A percentile compares a stretch with the other conserved stretches of the same genome.
phyloP scores from a whole-genome alignment of 2,797 vertebrate genomes.

The Amphiprion clarkii region DNA sequence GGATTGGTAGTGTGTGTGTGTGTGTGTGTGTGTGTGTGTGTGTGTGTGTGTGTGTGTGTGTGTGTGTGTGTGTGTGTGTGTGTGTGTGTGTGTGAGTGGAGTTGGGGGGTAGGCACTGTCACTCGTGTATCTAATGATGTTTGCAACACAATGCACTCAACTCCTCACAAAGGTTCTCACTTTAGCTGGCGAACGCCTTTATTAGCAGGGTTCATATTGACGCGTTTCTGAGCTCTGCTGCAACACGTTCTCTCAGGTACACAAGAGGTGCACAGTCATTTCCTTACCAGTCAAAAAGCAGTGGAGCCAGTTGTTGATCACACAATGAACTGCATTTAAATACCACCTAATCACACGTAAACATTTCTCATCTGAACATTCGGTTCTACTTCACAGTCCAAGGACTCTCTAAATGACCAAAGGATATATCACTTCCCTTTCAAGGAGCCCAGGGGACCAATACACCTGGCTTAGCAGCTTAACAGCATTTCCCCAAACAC shows the following conservation, averaged over 20 bases:
- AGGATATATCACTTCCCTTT: constrained; percentile 85
- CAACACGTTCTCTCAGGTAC: constrained; percentile 5
- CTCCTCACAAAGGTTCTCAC: constrained; percentile 53
- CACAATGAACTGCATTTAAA: constrained; percentile 25
- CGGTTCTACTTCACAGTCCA: constrained; percentile 52
- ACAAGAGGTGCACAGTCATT: not conserved
- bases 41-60: constrained; percentile 28
- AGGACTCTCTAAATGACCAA: constrained; percentile 71
- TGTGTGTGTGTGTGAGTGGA: constrained; percentile 11
- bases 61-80: constrained; percentile 32
- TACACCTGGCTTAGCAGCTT: constrained; percentile 89
- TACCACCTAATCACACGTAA: constrained; percentile 12
- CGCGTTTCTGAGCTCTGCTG: not conserved
- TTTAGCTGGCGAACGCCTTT: constrained; percentile 56
- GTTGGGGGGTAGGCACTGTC: constrained; percentile 50
- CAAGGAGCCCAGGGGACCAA: constrained; percentile 85
- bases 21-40: constrained; percentile 11
- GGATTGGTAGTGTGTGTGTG: constrained; percentile 58
- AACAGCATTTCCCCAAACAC: constrained; percentile 86
- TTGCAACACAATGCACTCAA: constrained; percentile 72
- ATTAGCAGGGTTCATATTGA: constrained; percentile 35
- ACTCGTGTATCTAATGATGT: constrained; percentile 79
- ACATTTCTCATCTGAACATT: constrained; percentile 44
- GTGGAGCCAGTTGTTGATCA: not conserved
- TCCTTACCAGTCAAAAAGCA: not conserved